Conservation (phyloP, 2,113 vertebrate species). For the Phalacrocorax pelagicus region DNA sequence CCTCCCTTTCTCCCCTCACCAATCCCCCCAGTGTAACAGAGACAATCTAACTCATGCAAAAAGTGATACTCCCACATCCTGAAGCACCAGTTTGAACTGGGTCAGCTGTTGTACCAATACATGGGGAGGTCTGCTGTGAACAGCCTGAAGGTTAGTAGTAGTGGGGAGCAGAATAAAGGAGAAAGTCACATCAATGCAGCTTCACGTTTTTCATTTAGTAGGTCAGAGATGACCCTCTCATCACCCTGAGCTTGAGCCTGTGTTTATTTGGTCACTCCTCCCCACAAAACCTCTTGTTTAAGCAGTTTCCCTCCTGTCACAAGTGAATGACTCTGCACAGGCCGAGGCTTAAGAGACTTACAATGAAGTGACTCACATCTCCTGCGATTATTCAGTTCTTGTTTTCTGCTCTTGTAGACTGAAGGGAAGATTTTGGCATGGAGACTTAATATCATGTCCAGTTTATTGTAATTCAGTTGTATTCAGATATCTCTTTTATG, state of each 20-base stretch:
- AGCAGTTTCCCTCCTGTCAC: not conserved
- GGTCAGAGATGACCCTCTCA: not conserved
- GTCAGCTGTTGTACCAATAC: not conserved
- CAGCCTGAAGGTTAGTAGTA: not conserved
- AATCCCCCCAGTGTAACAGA: fast-evolving
- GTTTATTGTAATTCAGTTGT: not conserved
- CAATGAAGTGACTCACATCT: not conserved
- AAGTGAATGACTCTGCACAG: not conserved
- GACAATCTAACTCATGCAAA: not conserved
- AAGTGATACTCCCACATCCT: not conserved
- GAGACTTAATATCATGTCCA: not conserved
- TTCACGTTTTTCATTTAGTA: not conserved
- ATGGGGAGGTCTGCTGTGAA: not conserved
- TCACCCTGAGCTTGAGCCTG: not conserved
- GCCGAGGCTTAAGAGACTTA: not conserved
- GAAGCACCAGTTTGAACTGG: not conserved
- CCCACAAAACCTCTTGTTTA: not conserved
- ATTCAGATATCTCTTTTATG: not conserved
- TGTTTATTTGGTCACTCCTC: slow-evolving; percentile 7
- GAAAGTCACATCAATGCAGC: not conserved
- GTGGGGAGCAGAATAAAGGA: not conserved
- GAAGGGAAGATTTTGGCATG: not conserved
- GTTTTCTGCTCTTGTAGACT: not conserved
- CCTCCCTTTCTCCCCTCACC: not conserved
- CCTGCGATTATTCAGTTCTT: not conserved